These are phyloP conservation scores for Dicranocentrus wangi DNA, from an alignment of 2,888 invertebrate genomes.

Conservation along the genomic window DNA sequence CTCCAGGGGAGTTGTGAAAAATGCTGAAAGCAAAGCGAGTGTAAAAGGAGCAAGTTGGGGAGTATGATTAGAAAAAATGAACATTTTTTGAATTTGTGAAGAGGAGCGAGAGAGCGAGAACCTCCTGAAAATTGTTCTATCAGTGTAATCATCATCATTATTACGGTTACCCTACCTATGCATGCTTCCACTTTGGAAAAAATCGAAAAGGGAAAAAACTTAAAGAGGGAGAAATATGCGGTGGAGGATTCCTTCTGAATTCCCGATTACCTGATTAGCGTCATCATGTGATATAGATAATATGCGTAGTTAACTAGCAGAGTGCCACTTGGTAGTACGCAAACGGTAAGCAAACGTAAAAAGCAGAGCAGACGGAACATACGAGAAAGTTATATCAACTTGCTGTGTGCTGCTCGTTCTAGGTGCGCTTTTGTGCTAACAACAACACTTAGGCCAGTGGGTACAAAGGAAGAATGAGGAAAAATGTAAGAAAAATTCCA, in stretches of 20 bases:
- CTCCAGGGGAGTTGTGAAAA: background rate
- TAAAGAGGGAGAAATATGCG: conserved; percentile 43
- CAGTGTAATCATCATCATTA: conserved; percentile 41
- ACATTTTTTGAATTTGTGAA: background rate
- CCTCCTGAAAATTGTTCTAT: conserved; percentile 34
- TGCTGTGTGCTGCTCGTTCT: too few species aligned
- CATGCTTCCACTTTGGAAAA: conserved; percentile 49
- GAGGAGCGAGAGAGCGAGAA: background rate
- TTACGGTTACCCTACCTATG: conserved; percentile 18
- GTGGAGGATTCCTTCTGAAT: conserved; percentile 39
- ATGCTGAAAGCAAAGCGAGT: background rate
- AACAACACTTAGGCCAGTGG: too few species aligned
- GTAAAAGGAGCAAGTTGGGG: background rate
- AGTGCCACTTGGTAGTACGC: too few species aligned
- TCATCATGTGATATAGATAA: conserved; percentile 1
- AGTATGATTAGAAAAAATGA: background rate
- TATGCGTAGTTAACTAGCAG: conserved; percentile 15
- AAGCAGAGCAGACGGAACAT: background rate
- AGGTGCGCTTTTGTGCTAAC: too few species aligned
- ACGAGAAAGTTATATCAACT: background rate
- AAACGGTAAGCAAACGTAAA: too few species aligned
- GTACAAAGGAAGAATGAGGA: too few species aligned
- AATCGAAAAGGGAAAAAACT: conserved; percentile 46
- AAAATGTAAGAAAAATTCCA: too few species aligned
- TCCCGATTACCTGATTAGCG: conserved; percentile 42